phyloP scores from a whole-genome alignment of 2,888 invertebrate genomes.

The Epiblema foenella region DNA sequence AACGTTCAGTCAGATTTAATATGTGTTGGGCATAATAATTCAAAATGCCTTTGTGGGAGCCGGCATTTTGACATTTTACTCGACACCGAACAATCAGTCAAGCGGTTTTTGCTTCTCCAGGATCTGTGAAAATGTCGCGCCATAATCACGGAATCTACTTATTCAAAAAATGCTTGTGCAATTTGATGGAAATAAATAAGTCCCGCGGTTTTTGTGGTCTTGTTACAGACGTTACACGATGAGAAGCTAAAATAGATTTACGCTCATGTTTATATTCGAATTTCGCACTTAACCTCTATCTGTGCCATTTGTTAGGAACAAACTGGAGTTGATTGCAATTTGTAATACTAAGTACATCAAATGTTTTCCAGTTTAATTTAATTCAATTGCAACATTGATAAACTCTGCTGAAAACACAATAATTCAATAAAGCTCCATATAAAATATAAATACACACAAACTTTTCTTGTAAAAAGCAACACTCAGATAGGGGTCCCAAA shows the following conservation, averaged over 20 bases:
- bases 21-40: constrained; percentile 40
- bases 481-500: constrained; percentile 47
- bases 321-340: too few relatives aligned
- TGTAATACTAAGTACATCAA: too few relatives aligned
- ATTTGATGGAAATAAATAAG: neutral
- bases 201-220: neutral
- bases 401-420: constrained; percentile 19
- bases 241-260: neutral
- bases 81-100: constrained; percentile 36
- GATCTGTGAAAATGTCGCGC: constrained; percentile 20
- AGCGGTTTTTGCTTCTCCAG: constrained; percentile 28
- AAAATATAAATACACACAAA: constrained; percentile 26
- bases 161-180: constrained; percentile 8
- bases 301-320: too few relatives aligned
- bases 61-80: constrained; percentile 38
- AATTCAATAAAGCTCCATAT: constrained; percentile 12
- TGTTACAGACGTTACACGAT: neutral
- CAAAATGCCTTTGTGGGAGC: constrained; percentile 30
- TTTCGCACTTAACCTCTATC: too few relatives aligned
- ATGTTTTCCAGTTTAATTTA: too few relatives aligned
- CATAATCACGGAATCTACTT: constrained; percentile 12
- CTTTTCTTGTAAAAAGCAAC: constrained; percentile 41
- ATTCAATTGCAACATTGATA: too few relatives aligned
- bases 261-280: too few relatives aligned
- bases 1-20: constrained; percentile 39